These are phyloP conservation scores for Cylloceria caligata DNA, from an alignment of 2,888 invertebrate species.

Conservation along the genomic window DNA sequence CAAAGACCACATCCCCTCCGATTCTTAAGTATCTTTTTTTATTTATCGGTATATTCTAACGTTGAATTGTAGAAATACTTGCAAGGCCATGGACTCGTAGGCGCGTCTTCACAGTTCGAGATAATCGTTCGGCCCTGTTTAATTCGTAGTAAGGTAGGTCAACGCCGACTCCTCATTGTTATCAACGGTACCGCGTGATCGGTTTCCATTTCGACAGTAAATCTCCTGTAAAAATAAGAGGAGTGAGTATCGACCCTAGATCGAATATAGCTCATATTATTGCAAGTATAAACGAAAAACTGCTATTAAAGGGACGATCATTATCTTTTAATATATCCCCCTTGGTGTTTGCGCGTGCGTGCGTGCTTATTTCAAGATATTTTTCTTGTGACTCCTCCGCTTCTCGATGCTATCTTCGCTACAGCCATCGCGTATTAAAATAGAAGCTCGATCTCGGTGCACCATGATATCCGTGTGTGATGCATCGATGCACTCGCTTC, in stretches of 20 bases:
- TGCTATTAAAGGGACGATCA: slow-evolving; percentile 41
- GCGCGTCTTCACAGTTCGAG: too few relatives aligned
- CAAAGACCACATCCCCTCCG: too few relatives aligned
- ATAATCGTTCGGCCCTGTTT: too few relatives aligned
- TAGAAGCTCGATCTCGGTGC: slow-evolving; percentile 43
- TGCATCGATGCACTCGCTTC: slow-evolving; percentile 25
- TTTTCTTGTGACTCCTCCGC: slow-evolving; percentile 80
- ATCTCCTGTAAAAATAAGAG: background rate
- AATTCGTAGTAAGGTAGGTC: too few relatives aligned
- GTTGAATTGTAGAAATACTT: too few relatives aligned
- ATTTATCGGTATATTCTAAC: too few relatives aligned
- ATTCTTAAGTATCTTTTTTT: too few relatives aligned
- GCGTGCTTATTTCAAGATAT: slow-evolving; percentile 81
- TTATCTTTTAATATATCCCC: background rate
- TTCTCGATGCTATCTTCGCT: slow-evolving; percentile 72
- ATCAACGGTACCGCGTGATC: too few relatives aligned
- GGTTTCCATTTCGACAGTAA: too few relatives aligned
- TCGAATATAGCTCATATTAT: slow-evolving; percentile 56
- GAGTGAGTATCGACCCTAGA: background rate
- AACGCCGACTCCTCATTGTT: too few relatives aligned
- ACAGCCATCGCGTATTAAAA: slow-evolving; percentile 56
- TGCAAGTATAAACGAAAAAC: slow-evolving; percentile 24
- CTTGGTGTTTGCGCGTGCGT: slow-evolving; percentile 21
- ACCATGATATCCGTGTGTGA: slow-evolving; percentile 13
- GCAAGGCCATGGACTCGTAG: too few relatives aligned